These are phyloP conservation scores for Erinaceus europaeus DNA, from an alignment of 2,113 vertebrate species.

Conservation along the genomic window DNA sequence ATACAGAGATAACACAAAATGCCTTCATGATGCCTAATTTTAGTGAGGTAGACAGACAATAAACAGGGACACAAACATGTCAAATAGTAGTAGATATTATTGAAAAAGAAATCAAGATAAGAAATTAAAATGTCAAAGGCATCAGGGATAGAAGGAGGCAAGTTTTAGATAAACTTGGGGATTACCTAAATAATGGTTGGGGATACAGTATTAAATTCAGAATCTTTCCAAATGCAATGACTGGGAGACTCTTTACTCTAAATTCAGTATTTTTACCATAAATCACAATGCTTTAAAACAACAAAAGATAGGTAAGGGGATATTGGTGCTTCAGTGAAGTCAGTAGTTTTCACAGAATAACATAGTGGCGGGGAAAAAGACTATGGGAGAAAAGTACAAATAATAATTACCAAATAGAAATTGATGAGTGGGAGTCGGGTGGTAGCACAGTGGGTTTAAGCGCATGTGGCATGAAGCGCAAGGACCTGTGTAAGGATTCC, in stretches of 20 bases:
- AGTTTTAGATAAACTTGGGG: background rate
- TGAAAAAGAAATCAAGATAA: background rate
- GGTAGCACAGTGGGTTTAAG: no score
- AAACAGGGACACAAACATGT: background rate
- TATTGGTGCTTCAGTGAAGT: conserved; percentile 19
- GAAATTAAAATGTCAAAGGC: background rate
- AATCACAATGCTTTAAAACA: background rate
- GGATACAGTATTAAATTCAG: background rate
- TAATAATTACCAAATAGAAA: conserved; percentile 25
- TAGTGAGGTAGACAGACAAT: background rate
- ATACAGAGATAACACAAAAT: conserved; percentile 2
- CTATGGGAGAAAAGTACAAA: background rate
- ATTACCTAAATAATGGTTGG: no score
- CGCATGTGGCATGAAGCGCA: no score
- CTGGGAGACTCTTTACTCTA: background rate
- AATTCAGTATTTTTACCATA: background rate
- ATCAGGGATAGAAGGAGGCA: background rate
- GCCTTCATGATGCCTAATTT: background rate
- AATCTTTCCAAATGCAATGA: background rate
- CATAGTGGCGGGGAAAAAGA: background rate
- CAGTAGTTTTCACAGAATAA: conserved; percentile 11
- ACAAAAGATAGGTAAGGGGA: background rate
- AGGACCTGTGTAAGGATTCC: no score
- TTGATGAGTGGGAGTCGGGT: background rate
- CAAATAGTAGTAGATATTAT: background rate